phyloP scores from a whole-genome alignment of 2,113 vertebrate genomes.

The Halichoerus grypus region DNA sequence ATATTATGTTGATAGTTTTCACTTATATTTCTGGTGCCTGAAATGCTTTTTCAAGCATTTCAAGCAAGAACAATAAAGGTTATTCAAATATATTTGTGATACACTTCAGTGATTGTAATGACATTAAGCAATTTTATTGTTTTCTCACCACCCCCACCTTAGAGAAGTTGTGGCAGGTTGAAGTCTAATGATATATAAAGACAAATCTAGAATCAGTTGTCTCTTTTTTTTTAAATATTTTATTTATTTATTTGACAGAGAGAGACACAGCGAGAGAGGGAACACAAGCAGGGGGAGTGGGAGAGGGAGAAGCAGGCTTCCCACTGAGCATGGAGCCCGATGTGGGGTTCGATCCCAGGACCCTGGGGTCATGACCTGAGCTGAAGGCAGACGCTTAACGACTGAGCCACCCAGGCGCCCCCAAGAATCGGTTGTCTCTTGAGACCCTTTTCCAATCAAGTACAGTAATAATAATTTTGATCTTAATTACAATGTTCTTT shows the following conservation, averaged over 20 bases:
- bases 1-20: neutral
- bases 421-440: neutral
- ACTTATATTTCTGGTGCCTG: neutral
- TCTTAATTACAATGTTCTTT: conserved; percentile 41
- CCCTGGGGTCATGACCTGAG: no score
- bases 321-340: no score
- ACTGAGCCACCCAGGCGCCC: no score
- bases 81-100: neutral
- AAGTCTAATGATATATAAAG: neutral
- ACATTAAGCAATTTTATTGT: neutral
- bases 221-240: neutral
- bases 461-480: conserved; percentile 3
- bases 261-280: no score
- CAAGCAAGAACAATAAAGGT: neutral
- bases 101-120: neutral
- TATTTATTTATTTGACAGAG: no score
- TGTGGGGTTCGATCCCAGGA: no score
- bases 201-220: neutral
- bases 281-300: no score
- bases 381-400: no score
- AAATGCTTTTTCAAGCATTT: neutral
- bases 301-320: no score
- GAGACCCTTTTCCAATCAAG: neutral
- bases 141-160: neutral
- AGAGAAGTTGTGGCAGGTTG: neutral